Evolutionary conservation across 2,113 vertebrate species (phyloP), one percentile per base, ranked within the genome.

Genomic region (Clarias magur): DNA sequence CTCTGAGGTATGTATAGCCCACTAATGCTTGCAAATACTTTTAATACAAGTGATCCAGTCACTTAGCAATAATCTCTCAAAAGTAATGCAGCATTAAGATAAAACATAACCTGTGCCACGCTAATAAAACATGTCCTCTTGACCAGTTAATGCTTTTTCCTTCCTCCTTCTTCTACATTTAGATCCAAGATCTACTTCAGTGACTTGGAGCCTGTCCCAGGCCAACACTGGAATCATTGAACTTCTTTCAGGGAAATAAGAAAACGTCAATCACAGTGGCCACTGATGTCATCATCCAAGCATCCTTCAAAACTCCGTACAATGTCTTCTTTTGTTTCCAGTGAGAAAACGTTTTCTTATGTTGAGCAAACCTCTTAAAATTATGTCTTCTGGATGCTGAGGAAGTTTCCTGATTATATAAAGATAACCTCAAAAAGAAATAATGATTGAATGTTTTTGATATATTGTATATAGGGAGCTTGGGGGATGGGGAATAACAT

Each of bases 211-310:
- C 92, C 93, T 92, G 89, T 89, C 90, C 91, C 93, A 85, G 92
- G 85, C 93, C 88, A 86, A 93, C 92, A 95, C 94, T n/a, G 85
- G 90, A 90, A 88, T 91, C 91, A 90, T 9, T 92, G 89, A 90
- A 88, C 76, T 87, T 89, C 91, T 89, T 92, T 89, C 87, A 88
- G 72, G 82, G 92, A 92, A 94, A 94, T 93, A 95, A 94, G 93
- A 91, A 93, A 91, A 91, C 88, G 91, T 95, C 94, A 91, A 94
- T 92, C 88, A 87, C 80, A 79, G 88, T 89, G 81, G 76, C 84
- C 60, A 90, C 93, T 95, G 94, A 95, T 93, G 94, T 95, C 94
- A 95, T 93, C 83, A 42, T 90, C 89, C 89, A 92, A 90, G 91
- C 93, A 93, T 95, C 90, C 84, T 27, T 93, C 93, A 92, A 91